Evolutionary conservation across 2,888 invertebrate species (phyloP).

Genomic region (Drosophila borborema): DNA sequence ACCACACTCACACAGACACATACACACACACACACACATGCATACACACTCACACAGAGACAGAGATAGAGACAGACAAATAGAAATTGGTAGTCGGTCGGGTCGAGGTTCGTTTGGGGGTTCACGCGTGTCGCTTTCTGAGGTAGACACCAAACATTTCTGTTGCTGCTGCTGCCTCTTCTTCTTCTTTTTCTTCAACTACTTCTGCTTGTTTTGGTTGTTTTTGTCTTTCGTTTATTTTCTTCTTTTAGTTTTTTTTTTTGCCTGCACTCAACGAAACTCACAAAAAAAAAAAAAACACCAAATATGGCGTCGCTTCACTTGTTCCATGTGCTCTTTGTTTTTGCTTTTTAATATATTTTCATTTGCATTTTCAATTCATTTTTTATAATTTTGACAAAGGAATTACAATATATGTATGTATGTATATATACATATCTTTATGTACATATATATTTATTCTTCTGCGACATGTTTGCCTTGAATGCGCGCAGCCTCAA

Average conservation of each 20-base stretch:
- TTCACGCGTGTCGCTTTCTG: slow-evolving; percentile 33
- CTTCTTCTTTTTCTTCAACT: slow-evolving; percentile 1
- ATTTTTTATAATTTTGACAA: slow-evolving; percentile 7
- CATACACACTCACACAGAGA: not conserved
- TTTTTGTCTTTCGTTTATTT: slow-evolving; percentile 15
- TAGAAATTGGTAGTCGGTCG: slow-evolving; percentile 31
- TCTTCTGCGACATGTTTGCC: slow-evolving; percentile 18
- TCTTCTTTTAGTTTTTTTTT: slow-evolving; percentile 25
- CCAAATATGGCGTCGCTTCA: slow-evolving; percentile 51
- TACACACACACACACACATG: not conserved
- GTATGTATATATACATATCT: not conserved
- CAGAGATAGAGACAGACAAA: not conserved
- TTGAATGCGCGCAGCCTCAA: slow-evolving; percentile 63
- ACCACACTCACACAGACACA: not conserved
- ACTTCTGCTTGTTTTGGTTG: slow-evolving; percentile 2
- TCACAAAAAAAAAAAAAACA: slow-evolving; percentile 18
- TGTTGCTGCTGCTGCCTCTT: slow-evolving; percentile 5
- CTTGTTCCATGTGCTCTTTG: slow-evolving; percentile 51
- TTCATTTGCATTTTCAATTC: slow-evolving; percentile 7
- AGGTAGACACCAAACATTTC: slow-evolving; percentile 44
- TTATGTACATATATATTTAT: not conserved
- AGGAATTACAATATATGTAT: not conserved
- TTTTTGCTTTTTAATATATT: slow-evolving; percentile 23
- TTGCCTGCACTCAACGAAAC: slow-evolving; percentile 46
- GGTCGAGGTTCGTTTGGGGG: slow-evolving; percentile 44